Evolutionary conservation across 2,113 vertebrate species (phyloP), one percentile per base, ranked within the genome.

Genomic region (Fulmarus glacialis): DNA sequence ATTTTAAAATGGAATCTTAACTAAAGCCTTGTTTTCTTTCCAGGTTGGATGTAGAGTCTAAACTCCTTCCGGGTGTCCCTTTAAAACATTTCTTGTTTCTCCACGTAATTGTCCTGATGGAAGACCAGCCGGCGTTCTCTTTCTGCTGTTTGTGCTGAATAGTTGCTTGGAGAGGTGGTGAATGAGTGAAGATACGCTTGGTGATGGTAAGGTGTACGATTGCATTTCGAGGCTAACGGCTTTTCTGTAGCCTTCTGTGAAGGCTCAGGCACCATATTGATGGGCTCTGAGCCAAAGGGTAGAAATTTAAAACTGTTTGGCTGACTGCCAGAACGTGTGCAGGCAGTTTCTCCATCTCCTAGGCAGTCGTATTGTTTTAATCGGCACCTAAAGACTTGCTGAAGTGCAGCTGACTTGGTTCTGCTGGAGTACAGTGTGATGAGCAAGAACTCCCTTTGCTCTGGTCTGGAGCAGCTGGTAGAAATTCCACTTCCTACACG

Each of bases 81-180:
- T 73, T 58, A 3, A 68, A 74, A 10, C 21, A 1, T 36, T 50
- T 72, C 21, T 47, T 50, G 14, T 27, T 87, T 81, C 27, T 83
- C 42, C 72, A 32, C 3, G 1, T 72, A 4, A 15, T 70, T 73
- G 13, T 91, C 32, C 42, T 3, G 3, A 38, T 73, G 84, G 91
- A 91, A 64, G 48, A 68, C 8, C 3, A 9, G 4, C 43, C 1
- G 2, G 17, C 10, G 4, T 47, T 93, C 64, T 12, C 4, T 15
- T 63, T 19, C 40, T 86, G 85, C 75, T 45, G 6, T 50, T 88
- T 3, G 3, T 68, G 36, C 64, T 85, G 60, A 75, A 2, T 3
- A 4, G 47, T 29, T 73, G 40, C 36, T 29, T 43, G 81, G 67
- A 87, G 86, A 62, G 58, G 92, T 82, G 93, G 78, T 95, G 95